Percentiles rank a stretch among this genome's conserved stretches.
Conservation (phyloP, 2,113 vertebrate genomes). For the Piprites chloris region DNA sequence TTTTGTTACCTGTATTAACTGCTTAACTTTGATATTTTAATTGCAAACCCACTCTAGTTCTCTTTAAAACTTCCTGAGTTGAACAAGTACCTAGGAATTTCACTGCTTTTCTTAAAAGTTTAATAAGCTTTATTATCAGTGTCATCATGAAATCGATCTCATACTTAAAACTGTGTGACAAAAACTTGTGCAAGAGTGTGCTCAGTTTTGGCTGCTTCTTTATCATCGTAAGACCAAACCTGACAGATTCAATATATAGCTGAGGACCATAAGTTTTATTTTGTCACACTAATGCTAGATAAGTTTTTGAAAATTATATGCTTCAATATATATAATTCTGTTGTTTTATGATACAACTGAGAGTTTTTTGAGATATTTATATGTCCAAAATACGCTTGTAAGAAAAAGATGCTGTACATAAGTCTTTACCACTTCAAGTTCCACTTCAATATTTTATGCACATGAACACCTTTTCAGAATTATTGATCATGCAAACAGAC, state of each 20-base stretch:
- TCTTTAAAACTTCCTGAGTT: background rate
- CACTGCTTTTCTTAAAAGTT: background rate
- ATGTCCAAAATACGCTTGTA: background rate
- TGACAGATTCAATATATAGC: background rate
- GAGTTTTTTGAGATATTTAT: background rate
- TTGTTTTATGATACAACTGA: background rate
- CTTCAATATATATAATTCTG: too few relatives aligned
- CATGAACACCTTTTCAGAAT: background rate
- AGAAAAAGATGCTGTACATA: background rate
- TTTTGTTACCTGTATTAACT: background rate
- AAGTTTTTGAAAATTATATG: background rate
- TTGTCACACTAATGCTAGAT: background rate
- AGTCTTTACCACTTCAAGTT: background rate
- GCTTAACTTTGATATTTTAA: background rate
- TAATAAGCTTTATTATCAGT: background rate
- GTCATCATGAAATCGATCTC: background rate
- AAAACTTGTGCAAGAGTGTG: background rate
- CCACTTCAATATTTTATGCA: background rate
- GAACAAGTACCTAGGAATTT: background rate
- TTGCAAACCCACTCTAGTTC: background rate
- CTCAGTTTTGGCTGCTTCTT: background rate
- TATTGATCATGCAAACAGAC: background rate
- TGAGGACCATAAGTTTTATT: background rate
- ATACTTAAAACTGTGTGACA: background rate
- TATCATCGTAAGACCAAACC: background rate